Evolutionary conservation across 2,113 vertebrate species (phyloP).

Genomic region (Camelus bactrianus): DNA sequence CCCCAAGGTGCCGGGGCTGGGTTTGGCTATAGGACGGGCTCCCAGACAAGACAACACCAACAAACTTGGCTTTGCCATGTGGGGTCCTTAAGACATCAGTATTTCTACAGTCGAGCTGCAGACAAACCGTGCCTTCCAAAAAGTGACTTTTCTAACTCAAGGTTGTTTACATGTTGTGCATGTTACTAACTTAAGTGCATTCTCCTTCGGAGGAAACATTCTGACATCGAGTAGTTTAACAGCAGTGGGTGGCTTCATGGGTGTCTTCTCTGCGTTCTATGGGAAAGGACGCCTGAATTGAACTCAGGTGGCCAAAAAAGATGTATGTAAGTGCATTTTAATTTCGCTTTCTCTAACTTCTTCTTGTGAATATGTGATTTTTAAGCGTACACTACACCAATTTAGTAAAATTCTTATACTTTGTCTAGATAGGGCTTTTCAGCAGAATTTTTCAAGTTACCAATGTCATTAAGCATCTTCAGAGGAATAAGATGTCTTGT

Average conservation of each 20-base stretch:
- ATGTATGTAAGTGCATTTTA: not conserved
- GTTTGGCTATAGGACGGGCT: not conserved
- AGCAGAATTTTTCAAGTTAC: constrained; percentile 26
- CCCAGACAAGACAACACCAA: not conserved
- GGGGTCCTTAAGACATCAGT: not conserved
- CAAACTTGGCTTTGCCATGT: not conserved
- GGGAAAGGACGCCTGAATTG: not conserved
- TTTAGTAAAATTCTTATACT: constrained; percentile 41
- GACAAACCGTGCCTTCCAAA: constrained; percentile 58
- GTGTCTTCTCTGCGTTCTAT: not conserved
- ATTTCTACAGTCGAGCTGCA: not conserved
- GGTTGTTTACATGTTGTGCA: not conserved
- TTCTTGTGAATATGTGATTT: constrained; percentile 49
- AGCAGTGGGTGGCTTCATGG: not conserved
- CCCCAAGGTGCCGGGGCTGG: not conserved
- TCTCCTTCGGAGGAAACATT: constrained; percentile 13
- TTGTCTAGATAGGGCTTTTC: constrained; percentile 27
- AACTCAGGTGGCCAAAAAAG: not conserved
- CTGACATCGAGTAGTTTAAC: not conserved
- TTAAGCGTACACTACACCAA: constrained; percentile 35
- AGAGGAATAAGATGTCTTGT: not conserved
- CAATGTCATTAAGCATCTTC: not conserved
- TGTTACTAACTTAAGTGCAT: constrained; percentile 31
- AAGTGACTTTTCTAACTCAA: constrained; percentile 32
- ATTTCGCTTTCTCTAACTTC: constrained; percentile 23